Base-by-base conservation (phyloP, 2,888 invertebrate species). In the Penaeus monodon region DNA sequence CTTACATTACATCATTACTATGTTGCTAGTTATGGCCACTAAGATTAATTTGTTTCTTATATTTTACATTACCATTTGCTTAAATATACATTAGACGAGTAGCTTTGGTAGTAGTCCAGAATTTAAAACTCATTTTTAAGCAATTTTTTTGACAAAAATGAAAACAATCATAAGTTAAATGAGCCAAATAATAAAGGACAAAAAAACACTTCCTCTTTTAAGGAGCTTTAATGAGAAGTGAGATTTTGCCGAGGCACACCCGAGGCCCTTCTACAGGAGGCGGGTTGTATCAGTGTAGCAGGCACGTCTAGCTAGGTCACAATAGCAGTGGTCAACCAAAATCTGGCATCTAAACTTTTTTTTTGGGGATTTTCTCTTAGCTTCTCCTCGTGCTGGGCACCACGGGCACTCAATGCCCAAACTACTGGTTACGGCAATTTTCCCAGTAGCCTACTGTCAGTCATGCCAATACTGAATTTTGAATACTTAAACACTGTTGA, bases 231-330 rank as follows among this genome's bases (percentile, higher is more conserved):
- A 81, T 86, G 85, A 85, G 85, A 85, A 85, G 85, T 85, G 81
- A 86, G 81, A 86, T 86, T 77, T 86, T 81, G 86, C 86, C 86
- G 76, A 86, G 81, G 81, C 86, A 86, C 79, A 86, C 86, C 86
- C 81, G 81, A 86, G 86, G 81, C 81, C 81, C 86, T 86, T 86
- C 86, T 81, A 81, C 81, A 86, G 86, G 86, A 86, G 86, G 81
- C 77, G 81, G 86, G 86, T 86, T 86, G 86, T 81, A 74, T 78
- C 81, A 81, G 86, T 81, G 81, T 81, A 81, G 66, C 81, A 81
- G 81, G 81, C 66, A 81, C 85, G 29, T 68, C 68, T 27, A 68
- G n/a, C 68, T 68, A 68, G 68, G 68, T 68, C 68, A 68, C 68
- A 68, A 29, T 27, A 77, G 44, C 49, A 77, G 77, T 57, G 64